A percentile compares a stretch with the other conserved stretches of the same genome.
Conservation (phyloP, 1,140 invertebrate species). For the Pogonomyrmex barbatus region DNA sequence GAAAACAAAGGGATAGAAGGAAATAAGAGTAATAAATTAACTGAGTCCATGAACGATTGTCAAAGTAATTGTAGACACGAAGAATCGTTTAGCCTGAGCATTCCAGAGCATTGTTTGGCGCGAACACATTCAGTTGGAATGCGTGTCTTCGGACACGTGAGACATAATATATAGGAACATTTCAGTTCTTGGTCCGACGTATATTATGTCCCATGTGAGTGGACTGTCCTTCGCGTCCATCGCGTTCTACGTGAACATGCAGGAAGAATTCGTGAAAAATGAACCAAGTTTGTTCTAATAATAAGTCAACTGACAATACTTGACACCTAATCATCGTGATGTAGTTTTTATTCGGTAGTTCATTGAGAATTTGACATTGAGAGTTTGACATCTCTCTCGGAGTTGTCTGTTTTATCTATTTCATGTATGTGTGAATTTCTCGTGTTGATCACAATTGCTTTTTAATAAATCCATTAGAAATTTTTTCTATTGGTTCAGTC, state of each 20-base stretch:
- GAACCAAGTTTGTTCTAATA: neutral
- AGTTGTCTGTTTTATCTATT: neutral
- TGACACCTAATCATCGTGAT: neutral
- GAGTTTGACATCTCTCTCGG: neutral
- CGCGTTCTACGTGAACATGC: conserved; percentile 20
- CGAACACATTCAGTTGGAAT: conserved; percentile 76
- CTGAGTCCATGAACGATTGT: conserved; percentile 74
- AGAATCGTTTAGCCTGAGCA: conserved; percentile 81
- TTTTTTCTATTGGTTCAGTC: neutral
- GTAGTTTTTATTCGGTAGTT: neutral
- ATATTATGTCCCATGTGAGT: conserved; percentile 81
- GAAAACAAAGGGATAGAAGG: neutral
- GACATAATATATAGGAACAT: conserved; percentile 83
- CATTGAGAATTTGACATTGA: neutral
- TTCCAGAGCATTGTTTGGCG: conserved; percentile 78
- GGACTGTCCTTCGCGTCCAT: conserved; percentile 41
- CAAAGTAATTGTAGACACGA: conserved; percentile 82
- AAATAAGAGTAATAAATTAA: neutral
- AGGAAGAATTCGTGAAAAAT: conserved; percentile 41
- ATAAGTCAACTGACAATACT: neutral
- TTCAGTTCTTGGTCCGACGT: conserved; percentile 77
- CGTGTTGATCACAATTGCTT: neutral
- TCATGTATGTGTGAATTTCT: neutral
- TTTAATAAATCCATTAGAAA: conserved; percentile 17
- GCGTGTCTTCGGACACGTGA: conserved; percentile 77